Evolutionary conservation across 2,797 vertebrate species (phyloP), one percentile per base, ranked within the genome.

Genomic region (Hypotaenidia philippensis): DNA sequence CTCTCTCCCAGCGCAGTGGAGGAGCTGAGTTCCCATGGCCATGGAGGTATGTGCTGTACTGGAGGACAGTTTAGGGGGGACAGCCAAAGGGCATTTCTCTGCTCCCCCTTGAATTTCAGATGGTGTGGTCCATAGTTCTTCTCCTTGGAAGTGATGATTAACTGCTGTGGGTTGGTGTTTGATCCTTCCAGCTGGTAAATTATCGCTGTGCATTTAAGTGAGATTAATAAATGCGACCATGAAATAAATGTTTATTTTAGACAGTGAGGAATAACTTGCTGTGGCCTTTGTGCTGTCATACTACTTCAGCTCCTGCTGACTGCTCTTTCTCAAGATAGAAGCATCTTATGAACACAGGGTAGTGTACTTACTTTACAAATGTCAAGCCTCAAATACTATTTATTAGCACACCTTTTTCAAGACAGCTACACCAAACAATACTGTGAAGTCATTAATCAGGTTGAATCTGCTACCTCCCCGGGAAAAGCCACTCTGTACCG

Each of bases 211-310:
- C 75, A 27, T 91, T 87, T 94, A 85, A 93, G 88, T 94, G 82
- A 94, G 87, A 87, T 97, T 94, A 94, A 93, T 94, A 96, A 93
- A 95, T 77, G 57, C 40, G 59, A 59, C 75, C 79, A 10, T 74
- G 69, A 92, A 90, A 83, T 68, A 83, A 55, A 69, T 85, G 78
- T 90, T 96, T 90, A 50, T 77, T 89, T 83, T 92, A 87, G 59
- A 52, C 64, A 75, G 52, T 6, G 32, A 27, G 74, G 70, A 69
- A 83, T 84, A 47, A 74, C 79, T 80, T 53, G 41, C 69, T 47
- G 16, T 23, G 69, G 64, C 25, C 13, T 65, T 70, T 7, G 25
- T 53, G 57, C 52, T 61, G 50, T 78, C 75, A 26, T 27, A 29
- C 38, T 50, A 3, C 66, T 64, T 38, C 93, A 88, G 61, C 23